Conservation (phyloP, 2,113 vertebrate species). For the Chaenocephalus aceratus region DNA sequence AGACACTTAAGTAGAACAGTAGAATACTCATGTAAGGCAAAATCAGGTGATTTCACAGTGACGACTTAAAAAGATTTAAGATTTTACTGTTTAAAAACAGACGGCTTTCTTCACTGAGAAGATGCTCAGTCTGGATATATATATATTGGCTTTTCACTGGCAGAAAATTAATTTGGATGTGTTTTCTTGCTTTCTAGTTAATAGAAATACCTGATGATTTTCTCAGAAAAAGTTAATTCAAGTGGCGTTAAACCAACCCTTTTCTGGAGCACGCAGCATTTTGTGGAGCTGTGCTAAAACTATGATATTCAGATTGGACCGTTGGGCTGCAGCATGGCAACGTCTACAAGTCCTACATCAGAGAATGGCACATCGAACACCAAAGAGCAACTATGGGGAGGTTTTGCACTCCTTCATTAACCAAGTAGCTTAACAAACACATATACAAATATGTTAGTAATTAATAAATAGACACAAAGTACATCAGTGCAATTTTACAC, state of each 20-base stretch:
- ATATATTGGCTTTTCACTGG: conserved; percentile 52
- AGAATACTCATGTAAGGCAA: conserved; percentile 87
- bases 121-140: conserved; percentile 37
- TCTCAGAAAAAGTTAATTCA: conserved; percentile 57
- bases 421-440: conserved; percentile 72
- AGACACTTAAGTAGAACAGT: conserved; percentile 84
- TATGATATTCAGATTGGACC: conserved; percentile 50
- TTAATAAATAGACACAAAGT: conserved; percentile 82
- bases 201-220: conserved; percentile 74
- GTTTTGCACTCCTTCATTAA: conserved; percentile 83
- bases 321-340: conserved; percentile 60
- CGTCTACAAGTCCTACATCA: conserved; percentile 42
- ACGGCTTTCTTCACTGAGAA: conserved; percentile 40
- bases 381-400: conserved; percentile 83
- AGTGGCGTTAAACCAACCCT: conserved; percentile 41
- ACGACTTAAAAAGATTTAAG: conserved; percentile 79
- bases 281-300: conserved; percentile 46
- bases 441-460: conserved; percentile 75
- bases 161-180: conserved; percentile 59
- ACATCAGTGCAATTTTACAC: conserved; percentile 79
- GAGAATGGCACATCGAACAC: conserved; percentile 76
- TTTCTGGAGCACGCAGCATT: conserved; percentile 42
- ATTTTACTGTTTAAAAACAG: conserved; percentile 73
- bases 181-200: conserved; percentile 53
- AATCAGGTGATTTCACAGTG: conserved; percentile 89